These are phyloP conservation scores for Seira sanloemensis DNA, from an alignment of 2,888 invertebrate genomes.

Conservation along the genomic window DNA sequence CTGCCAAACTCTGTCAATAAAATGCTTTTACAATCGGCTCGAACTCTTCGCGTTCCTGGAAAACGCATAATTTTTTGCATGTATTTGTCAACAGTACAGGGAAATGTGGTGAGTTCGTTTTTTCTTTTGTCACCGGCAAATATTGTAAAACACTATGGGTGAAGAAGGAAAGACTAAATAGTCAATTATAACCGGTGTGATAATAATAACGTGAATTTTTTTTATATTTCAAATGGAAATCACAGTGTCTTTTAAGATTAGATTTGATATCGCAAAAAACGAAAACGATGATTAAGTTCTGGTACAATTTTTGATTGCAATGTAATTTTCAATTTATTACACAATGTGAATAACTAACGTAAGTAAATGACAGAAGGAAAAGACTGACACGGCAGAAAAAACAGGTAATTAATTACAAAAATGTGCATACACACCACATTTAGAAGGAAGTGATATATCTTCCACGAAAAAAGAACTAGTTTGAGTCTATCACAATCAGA, in stretches of 20 bases:
- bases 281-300: background rate
- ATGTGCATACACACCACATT: constrained; percentile 25
- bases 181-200: no score
- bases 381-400: constrained; percentile 8
- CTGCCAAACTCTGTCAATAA: no score
- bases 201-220: background rate
- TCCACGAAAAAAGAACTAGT: constrained; percentile 46
- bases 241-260: constrained; percentile 3
- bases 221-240: background rate
- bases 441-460: constrained; percentile 20
- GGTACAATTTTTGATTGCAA: constrained; percentile 12
- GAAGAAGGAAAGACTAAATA: constrained; percentile 7
- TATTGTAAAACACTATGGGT: background rate
- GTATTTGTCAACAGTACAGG: background rate
- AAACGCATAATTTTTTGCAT: background rate
- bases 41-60: background rate
- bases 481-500: constrained; percentile 58
- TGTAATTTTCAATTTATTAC: background rate
- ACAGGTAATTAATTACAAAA: constrained; percentile 39
- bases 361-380: background rate
- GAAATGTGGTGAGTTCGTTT: background rate
- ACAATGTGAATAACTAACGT: background rate
- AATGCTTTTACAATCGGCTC: no score
- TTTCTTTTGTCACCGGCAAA: background rate
- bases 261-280: background rate